Conservation (phyloP, 2,113 vertebrate genomes). For the Fulica atra region DNA sequence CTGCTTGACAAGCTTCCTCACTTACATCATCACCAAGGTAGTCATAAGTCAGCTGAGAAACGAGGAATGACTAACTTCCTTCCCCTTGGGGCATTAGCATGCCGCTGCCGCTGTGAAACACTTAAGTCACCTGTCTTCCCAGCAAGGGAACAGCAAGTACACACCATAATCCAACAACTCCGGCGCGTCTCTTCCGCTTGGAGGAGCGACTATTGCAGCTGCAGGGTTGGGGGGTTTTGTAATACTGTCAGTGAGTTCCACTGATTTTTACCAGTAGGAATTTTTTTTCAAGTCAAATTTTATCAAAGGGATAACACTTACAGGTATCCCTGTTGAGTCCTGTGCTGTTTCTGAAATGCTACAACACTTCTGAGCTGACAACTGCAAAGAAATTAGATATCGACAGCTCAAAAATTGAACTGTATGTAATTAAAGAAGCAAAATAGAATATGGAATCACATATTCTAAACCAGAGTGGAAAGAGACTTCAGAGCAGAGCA, state of each 20-base stretch:
- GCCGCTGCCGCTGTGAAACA: neutral
- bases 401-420: neutral
- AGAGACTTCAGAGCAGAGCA: neutral
- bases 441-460: neutral
- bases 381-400: neutral
- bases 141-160: neutral
- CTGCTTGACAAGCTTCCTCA: neutral
- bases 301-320: neutral
- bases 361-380: neutral
- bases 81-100: neutral
- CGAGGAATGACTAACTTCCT: constrained; percentile 34
- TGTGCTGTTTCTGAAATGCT: neutral
- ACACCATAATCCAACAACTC: neutral
- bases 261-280: neutral
- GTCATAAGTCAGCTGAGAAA: constrained; percentile 24
- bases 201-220: neutral
- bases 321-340: neutral
- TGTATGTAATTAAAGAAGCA: neutral
- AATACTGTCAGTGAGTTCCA: neutral
- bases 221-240: fast-evolving
- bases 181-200: neutral
- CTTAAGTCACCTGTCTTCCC: neutral
- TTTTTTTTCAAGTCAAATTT: neutral
- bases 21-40: neutral
- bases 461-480: neutral